Percentiles rank a stretch among this genome's conserved stretches.
phyloP scores from a whole-genome alignment of 2,113 vertebrate genomes.

The Perccottus glenii region DNA sequence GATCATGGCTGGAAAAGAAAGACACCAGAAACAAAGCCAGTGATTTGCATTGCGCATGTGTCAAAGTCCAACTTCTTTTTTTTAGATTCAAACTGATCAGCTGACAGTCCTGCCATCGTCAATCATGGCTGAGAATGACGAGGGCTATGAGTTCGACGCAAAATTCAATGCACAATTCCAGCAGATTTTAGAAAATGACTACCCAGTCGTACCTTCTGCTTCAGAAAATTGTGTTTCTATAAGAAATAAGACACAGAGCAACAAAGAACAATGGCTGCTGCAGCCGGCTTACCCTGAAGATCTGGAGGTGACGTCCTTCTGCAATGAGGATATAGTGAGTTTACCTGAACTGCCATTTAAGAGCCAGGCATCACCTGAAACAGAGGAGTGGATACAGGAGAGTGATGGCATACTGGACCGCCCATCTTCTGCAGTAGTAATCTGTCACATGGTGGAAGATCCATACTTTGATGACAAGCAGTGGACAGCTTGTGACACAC shows the following conservation, averaged over 20 bases:
- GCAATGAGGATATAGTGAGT: neutral
- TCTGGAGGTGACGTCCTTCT: constrained; percentile 3
- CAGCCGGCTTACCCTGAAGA: neutral
- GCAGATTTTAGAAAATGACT: constrained; percentile 27
- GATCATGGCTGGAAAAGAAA: too few relatives aligned
- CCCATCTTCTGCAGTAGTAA: constrained; percentile 1
- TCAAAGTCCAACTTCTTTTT: neutral
- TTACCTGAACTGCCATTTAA: neutral
- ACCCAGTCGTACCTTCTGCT: neutral
- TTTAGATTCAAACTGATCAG: constrained; percentile 41
- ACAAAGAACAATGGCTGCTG: constrained; percentile 2
- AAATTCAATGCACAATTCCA: constrained; percentile 17
- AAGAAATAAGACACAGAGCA: neutral
- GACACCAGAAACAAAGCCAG: too few relatives aligned
- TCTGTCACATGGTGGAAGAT: constrained; percentile 78
- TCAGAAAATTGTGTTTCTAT: constrained; percentile 13
- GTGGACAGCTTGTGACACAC: constrained; percentile 22
- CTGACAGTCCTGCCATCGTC: constrained; percentile 9
- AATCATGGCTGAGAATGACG: neutral
- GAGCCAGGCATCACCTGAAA: neutral
- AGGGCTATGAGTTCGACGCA: constrained; percentile 44
- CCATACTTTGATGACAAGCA: constrained; percentile 74
- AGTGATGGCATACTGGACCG: neutral
- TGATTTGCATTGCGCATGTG: neutral
- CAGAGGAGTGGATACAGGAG: neutral